Conservation (phyloP, 2,113 vertebrate genomes). For the Perccottus glenii region DNA sequence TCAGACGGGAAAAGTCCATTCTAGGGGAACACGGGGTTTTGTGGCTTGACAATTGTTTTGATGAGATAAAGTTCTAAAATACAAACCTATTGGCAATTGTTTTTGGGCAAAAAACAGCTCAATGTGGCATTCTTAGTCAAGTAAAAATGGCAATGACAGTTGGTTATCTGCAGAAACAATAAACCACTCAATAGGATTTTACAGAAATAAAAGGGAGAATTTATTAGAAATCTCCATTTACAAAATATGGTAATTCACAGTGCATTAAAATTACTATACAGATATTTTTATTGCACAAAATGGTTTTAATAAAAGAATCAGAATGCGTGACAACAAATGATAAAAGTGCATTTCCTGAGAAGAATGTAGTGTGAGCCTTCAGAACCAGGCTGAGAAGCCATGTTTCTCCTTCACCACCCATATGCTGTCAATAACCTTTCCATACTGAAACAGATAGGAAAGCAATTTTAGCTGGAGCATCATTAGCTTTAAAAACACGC, state of each 20-base stretch:
- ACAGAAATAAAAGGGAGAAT: neutral
- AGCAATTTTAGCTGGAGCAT: neutral
- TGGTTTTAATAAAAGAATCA: no score
- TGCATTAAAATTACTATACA: no score
- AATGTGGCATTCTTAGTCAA: no score
- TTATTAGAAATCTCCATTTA: neutral
- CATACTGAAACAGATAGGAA: slow-evolving; percentile 77
- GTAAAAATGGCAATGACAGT: no score
- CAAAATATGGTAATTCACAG: neutral
- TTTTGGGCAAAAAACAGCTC: no score
- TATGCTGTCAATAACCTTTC: slow-evolving; percentile 86
- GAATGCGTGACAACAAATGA: neutral
- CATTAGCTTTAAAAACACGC: slow-evolving; percentile 6
- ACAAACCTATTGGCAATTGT: no score
- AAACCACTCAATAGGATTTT: neutral
- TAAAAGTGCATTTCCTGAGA: slow-evolving; percentile 51
- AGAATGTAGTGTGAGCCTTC: slow-evolving; percentile 33
- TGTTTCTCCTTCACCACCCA: slow-evolving; percentile 85
- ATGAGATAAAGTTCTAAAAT: no score
- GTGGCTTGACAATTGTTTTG: neutral
- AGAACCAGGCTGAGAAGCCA: slow-evolving; percentile 75
- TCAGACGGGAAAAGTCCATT: slow-evolving; percentile 13
- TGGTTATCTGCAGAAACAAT: no score
- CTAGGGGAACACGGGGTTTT: neutral
- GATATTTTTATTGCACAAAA: no score